phyloP scores from a whole-genome alignment of 2,113 vertebrate genomes.

The Plectropomus leopardus region DNA sequence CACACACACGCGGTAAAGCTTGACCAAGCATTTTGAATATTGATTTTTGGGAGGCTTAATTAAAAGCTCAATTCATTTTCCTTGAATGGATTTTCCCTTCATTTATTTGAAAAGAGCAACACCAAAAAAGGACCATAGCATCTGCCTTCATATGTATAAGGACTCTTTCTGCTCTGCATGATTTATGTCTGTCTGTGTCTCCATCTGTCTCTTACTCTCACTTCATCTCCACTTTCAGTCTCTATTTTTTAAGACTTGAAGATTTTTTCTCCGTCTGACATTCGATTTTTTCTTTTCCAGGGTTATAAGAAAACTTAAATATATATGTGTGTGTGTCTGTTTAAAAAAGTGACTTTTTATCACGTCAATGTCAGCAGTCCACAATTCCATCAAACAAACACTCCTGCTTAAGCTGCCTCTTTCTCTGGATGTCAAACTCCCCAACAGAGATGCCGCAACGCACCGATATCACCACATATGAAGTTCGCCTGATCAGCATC shows the following conservation, averaged over 20 bases:
- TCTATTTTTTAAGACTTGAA: background rate
- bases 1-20: constrained; percentile 19
- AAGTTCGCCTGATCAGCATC: constrained; percentile 43
- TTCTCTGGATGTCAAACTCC: background rate
- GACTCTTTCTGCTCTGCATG: constrained; percentile 9
- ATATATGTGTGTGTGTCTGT: background rate
- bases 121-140: background rate
- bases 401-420: background rate
- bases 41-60: constrained; percentile 36
- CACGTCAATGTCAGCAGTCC: background rate
- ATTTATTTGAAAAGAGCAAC: background rate
- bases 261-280: background rate
- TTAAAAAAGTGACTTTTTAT: background rate
- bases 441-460: background rate
- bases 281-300: background rate
- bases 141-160: constrained; percentile 8
- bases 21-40: constrained; percentile 55
- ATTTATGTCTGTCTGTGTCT: constrained; percentile 36
- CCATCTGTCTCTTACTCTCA: constrained; percentile 31
- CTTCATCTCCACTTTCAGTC: background rate
- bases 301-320: background rate
- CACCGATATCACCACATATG: background rate
- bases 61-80: constrained; percentile 28
- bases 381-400: background rate
- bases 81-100: background rate